These are phyloP conservation scores for Rapana venosa DNA, from an alignment of 2,888 invertebrate genomes.

Conservation along the genomic window DNA sequence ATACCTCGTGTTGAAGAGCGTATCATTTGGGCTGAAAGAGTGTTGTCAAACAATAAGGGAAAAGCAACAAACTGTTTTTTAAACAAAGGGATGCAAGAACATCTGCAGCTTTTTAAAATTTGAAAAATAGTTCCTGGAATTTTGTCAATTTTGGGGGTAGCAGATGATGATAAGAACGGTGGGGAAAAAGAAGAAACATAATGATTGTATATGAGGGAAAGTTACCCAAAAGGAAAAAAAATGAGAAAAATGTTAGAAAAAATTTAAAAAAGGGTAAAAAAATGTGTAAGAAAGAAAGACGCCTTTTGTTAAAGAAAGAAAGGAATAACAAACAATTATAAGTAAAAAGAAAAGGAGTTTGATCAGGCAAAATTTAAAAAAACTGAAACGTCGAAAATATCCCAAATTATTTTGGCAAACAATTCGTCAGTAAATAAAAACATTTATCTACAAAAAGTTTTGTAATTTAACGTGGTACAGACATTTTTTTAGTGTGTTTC, in stretches of 20 bases:
- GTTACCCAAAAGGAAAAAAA: background rate
- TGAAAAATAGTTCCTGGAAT: background rate
- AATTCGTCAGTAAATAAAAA: too few species aligned
- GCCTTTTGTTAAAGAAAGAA: background rate
- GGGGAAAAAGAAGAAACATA: background rate
- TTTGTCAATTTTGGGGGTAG: background rate
- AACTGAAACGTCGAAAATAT: background rate
- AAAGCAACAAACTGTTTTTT: background rate
- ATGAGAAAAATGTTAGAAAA: background rate
- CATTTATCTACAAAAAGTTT: background rate
- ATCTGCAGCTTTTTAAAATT: background rate
- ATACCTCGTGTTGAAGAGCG: background rate
- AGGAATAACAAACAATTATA: background rate
- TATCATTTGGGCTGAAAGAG: background rate
- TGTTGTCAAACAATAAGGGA: background rate
- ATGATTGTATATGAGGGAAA: background rate
- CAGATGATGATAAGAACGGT: background rate
- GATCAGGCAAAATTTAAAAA: too few species aligned
- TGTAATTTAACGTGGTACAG: background rate
- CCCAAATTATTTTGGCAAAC: background rate
- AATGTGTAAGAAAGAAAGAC: background rate
- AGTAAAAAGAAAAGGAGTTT: background rate
- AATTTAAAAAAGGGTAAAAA: background rate
- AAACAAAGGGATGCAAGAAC: background rate
- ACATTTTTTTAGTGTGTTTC: background rate